phyloP scores from a whole-genome alignment of 2,797 vertebrate species.

The Dallia pectoralis region DNA sequence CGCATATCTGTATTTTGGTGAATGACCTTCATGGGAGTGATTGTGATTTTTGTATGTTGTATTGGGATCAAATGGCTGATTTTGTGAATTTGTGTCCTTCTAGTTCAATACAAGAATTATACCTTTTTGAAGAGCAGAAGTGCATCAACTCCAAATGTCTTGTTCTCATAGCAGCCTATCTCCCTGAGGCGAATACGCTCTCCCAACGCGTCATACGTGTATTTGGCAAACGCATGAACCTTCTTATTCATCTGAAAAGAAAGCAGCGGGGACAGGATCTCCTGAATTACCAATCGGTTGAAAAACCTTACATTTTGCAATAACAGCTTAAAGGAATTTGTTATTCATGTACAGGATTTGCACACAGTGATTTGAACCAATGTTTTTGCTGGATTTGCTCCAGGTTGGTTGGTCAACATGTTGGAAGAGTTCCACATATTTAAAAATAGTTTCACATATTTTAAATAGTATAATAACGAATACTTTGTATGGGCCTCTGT shows the following conservation, averaged over 20 bases:
- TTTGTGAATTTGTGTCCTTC: neutral
- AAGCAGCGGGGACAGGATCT: conserved; percentile 2
- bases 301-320: neutral
- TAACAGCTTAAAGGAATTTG: neutral
- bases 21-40: neutral
- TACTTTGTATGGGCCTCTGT: too few species aligned
- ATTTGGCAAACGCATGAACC: conserved; percentile 33
- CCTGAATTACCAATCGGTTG: neutral
- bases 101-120: neutral
- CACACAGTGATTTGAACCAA: too few species aligned
- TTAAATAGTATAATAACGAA: too few species aligned
- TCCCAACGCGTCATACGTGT: conserved; percentile 60
- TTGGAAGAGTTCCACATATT: too few species aligned
- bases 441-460: too few species aligned
- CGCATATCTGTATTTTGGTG: too few species aligned
- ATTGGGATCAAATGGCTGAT: neutral
- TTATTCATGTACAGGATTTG: too few species aligned
- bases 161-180: conserved; percentile 37
- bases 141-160: conserved; percentile 42
- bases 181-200: conserved; percentile 56
- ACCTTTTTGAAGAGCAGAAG: conserved; percentile 73
- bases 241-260: conserved; percentile 58
- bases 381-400: too few species aligned
- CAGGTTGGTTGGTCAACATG: too few species aligned
- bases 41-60: neutral